phyloP scores from a whole-genome alignment of 1,140 invertebrate genomes.

The Trissolcus basalis region DNA sequence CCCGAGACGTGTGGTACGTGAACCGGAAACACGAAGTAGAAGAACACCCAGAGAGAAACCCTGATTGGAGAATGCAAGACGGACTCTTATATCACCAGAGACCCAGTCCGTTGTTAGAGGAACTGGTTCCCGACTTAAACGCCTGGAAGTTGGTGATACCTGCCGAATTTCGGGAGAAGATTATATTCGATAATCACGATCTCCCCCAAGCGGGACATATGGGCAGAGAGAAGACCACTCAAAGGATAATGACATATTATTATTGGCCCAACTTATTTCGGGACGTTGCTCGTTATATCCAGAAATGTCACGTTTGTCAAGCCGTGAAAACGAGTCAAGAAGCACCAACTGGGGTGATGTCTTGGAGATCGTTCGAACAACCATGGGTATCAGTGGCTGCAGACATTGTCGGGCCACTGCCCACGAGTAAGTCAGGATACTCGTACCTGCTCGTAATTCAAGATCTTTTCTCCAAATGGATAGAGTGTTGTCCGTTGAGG shows the following conservation, averaged over 20 bases:
- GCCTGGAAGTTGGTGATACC: too few relatives aligned
- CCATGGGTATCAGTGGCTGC: conserved; percentile 56
- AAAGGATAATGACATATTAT: too few relatives aligned
- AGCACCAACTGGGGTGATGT: too few relatives aligned
- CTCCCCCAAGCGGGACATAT: conserved; percentile 59
- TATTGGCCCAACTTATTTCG: too few relatives aligned
- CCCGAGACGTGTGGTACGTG: too few relatives aligned
- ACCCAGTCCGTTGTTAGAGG: neutral
- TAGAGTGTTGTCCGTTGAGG: conserved; percentile 25
- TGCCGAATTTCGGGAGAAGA: neutral
- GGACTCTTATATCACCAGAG: conserved; percentile 7
- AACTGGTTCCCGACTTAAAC: conserved; percentile 10
- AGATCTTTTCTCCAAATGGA: conserved; percentile 64
- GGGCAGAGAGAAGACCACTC: conserved; percentile 66
- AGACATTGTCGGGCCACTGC: conserved; percentile 64
- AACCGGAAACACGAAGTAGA: too few relatives aligned
- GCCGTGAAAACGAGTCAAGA: too few relatives aligned
- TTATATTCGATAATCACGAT: conserved; percentile 19
- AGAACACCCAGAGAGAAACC: too few relatives aligned
- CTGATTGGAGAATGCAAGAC: conserved; percentile 14
- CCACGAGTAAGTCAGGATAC: conserved; percentile 54
- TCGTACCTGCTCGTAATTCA: conserved; percentile 63
- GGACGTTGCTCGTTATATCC: too few relatives aligned
- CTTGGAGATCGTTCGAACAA: conserved; percentile 23
- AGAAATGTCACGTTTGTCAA: too few relatives aligned